Evolutionary conservation across 1,140 invertebrate species (phyloP).

Genomic region (Homalodisca vitripennis): DNA sequence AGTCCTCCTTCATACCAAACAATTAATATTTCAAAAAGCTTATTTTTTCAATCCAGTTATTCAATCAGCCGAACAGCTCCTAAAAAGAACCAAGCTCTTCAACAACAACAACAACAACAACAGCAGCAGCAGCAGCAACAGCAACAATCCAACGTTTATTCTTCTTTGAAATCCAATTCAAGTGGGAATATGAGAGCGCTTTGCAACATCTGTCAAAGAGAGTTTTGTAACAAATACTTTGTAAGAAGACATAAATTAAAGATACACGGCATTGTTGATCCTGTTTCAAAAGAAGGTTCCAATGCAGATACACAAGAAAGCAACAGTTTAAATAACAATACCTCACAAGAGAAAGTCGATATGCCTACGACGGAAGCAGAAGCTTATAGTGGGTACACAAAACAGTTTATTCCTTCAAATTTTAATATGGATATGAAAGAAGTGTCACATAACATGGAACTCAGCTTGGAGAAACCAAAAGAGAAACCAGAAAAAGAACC

Average conservation of each 20-base stretch:
- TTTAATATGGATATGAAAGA: conserved; percentile 19
- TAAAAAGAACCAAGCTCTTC: conserved; percentile 1
- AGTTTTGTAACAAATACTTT: conserved; percentile 74
- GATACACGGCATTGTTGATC: conserved; percentile 53
- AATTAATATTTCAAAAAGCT: conserved; percentile 1
- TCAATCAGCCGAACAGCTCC: neutral
- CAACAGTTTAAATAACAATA: conserved; percentile 24
- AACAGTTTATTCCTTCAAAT: neutral
- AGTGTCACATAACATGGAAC: conserved; percentile 17
- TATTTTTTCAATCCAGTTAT: conserved; percentile 14
- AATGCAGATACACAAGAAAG: conserved; percentile 32
- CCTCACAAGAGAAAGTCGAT: conserved; percentile 27
- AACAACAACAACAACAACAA: conserved; percentile 6
- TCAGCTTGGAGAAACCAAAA: conserved; percentile 23
- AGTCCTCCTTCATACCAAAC: neutral
- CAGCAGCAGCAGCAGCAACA: too few species aligned
- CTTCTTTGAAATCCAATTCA: conserved; percentile 9
- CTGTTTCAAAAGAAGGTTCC: conserved; percentile 27
- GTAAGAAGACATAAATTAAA: conserved; percentile 62
- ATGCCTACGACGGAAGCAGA: neutral
- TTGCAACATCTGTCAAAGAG: conserved; percentile 63
- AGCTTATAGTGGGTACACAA: neutral
- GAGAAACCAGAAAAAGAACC: conserved; percentile 35
- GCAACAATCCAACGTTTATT: too few species aligned
- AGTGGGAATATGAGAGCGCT: conserved; percentile 45